Conservation (phyloP, 2,888 invertebrate species). For the Aleiodes testaceus region DNA sequence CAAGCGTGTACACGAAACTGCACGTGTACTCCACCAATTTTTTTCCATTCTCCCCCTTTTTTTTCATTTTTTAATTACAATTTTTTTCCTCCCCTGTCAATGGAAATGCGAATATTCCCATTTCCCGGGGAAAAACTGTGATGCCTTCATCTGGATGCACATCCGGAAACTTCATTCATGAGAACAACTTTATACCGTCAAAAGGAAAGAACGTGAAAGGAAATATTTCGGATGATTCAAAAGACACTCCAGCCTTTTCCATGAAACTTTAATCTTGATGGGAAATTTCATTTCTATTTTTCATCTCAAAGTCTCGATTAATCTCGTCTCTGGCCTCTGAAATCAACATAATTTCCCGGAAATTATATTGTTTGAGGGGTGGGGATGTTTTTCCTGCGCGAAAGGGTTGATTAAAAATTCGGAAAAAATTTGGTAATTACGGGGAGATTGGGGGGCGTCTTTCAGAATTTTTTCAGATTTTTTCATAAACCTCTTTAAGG, state of each 20-base stretch:
- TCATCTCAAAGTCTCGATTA: too few relatives aligned
- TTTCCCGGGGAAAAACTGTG: not conserved
- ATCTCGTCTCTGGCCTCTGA: too few relatives aligned
- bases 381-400: too few relatives aligned
- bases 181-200: slow-evolving; percentile 21
- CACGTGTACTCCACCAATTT: not conserved
- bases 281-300: not conserved
- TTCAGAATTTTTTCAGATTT: too few relatives aligned
- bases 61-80: too few relatives aligned
- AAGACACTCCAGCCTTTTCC: slow-evolving; percentile 7
- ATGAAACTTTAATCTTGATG: slow-evolving; percentile 9
- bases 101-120: not conserved
- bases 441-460: too few relatives aligned
- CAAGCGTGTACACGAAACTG: slow-evolving; percentile 24
- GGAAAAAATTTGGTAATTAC: too few relatives aligned
- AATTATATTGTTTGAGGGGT: too few relatives aligned
- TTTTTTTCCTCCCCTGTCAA: not conserved
- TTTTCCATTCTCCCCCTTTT: not conserved
- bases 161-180: slow-evolving; percentile 3
- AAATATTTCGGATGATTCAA: slow-evolving; percentile 13
- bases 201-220: slow-evolving; percentile 2
- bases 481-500: too few relatives aligned
- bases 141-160: not conserved
- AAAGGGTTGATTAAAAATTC: too few relatives aligned
- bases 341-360: too few relatives aligned